A percentile compares a stretch with the other conserved stretches of the same genome.
Conservation (phyloP, 2,888 invertebrate genomes). For the Diadegma fenestrale region DNA sequence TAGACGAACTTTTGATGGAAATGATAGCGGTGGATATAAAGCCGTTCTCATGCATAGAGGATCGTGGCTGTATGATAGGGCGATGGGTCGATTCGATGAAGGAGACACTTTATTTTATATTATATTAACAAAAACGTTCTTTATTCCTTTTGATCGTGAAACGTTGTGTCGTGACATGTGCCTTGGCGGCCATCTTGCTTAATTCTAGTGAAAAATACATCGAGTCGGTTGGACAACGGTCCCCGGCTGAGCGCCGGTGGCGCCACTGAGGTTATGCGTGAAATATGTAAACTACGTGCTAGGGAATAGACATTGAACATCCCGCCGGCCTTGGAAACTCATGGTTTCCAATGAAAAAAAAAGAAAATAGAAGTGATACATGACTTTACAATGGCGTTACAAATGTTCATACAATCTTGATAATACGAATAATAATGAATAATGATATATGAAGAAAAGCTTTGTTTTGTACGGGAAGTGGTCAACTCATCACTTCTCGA, state of each 20-base stretch:
- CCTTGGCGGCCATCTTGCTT: too few relatives aligned
- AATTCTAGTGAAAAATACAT: background rate
- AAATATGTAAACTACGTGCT: conserved; percentile 3
- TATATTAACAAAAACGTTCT: background rate
- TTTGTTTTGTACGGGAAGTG: too few relatives aligned
- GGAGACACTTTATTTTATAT: background rate
- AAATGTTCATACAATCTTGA: background rate
- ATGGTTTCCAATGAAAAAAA: background rate
- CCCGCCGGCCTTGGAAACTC: background rate
- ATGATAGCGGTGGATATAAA: conserved; percentile 49
- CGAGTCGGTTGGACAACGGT: background rate
- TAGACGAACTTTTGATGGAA: conserved; percentile 22
- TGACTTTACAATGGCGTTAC: conserved; percentile 1
- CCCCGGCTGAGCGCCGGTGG: background rate
- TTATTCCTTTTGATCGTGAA: background rate
- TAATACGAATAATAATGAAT: too few relatives aligned
- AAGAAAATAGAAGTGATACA: background rate
- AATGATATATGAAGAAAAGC: too few relatives aligned
- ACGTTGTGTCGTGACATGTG: background rate
- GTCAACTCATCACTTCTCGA: conserved; percentile 64
- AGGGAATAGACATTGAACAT: too few relatives aligned
- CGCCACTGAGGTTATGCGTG: background rate
- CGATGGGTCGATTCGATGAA: conserved; percentile 14
- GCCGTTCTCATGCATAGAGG: conserved; percentile 21
- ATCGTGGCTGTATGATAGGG: background rate